A percentile compares a stretch with the other conserved stretches of the same genome.
phyloP scores from a whole-genome alignment of 1,140 invertebrate genomes.

The Tetraneura akinire region DNA sequence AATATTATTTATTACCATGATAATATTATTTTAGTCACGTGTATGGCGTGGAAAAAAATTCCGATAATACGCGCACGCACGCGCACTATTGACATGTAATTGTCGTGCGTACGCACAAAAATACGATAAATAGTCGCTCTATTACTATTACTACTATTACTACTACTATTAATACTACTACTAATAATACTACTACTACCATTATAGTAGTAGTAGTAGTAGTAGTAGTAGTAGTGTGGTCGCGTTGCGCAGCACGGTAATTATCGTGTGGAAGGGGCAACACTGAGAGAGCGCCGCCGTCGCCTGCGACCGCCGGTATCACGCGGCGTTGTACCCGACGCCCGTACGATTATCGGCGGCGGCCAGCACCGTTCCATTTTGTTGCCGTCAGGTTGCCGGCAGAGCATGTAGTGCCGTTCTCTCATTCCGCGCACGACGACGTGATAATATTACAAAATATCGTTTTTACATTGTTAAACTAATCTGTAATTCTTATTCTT shows the following conservation, averaged over 20 bases:
- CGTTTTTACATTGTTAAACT: background rate
- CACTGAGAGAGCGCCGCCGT: slow-evolving; percentile 27
- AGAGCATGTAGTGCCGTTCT: slow-evolving; percentile 34
- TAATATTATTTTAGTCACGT: too few species aligned
- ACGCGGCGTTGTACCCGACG: slow-evolving; percentile 32
- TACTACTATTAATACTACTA: background rate
- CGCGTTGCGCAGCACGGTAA: background rate
- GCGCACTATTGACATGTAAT: background rate
- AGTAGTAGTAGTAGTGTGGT: background rate
- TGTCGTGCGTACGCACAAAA: too few species aligned
- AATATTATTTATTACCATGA: too few species aligned
- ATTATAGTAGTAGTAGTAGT: background rate
- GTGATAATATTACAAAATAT: background rate
- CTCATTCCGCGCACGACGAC: slow-evolving; percentile 20
- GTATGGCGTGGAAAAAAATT: too few species aligned
- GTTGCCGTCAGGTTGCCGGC: slow-evolving; percentile 48
- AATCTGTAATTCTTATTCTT: too few species aligned
- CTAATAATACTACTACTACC: background rate
- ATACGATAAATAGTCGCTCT: background rate
- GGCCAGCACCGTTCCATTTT: background rate
- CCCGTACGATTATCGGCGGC: slow-evolving; percentile 33
- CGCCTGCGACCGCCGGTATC: slow-evolving; percentile 14
- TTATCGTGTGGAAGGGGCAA: slow-evolving; percentile 16
- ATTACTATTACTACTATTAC: background rate
- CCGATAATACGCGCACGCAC: background rate